Conservation (phyloP, 2,888 invertebrate species). For the Theristus sp. region DNA sequence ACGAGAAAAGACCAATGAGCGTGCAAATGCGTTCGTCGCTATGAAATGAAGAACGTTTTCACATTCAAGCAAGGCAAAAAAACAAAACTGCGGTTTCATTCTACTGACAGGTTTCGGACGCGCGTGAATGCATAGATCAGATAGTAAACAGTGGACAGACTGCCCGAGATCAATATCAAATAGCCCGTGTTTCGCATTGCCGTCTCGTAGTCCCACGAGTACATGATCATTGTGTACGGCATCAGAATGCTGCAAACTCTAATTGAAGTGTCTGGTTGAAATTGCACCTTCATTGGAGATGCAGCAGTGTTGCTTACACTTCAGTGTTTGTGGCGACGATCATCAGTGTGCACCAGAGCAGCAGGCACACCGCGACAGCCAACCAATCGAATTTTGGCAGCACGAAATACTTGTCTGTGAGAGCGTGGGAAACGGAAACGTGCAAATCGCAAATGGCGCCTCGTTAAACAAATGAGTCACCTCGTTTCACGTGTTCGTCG, state of each 20-base stretch:
- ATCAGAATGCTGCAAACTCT: not conserved
- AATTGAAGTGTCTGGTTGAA: not conserved
- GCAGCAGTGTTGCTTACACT: not conserved
- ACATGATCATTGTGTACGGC: not conserved
- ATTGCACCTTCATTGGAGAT: not conserved
- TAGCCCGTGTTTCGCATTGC: not conserved
- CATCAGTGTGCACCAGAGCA: not conserved
- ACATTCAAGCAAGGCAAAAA: no score
- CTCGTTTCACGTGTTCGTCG: not conserved
- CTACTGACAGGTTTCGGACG: no score
- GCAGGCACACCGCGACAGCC: not conserved
- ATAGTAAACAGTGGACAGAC: no score
- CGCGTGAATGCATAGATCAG: no score
- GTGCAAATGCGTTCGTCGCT: not conserved
- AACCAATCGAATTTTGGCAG: not conserved
- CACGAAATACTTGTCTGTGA: not conserved
- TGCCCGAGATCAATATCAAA: not conserved
- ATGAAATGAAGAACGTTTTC: not conserved
- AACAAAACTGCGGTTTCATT: no score
- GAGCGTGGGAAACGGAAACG: not conserved
- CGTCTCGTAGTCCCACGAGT: not conserved
- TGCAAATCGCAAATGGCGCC: no score
- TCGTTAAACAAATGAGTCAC: no score
- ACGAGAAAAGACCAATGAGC: not conserved
- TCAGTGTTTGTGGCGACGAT: not conserved